These are phyloP conservation scores for Pogonocherus hispidulus DNA, from an alignment of 2,888 invertebrate genomes.

Conservation along the genomic window DNA sequence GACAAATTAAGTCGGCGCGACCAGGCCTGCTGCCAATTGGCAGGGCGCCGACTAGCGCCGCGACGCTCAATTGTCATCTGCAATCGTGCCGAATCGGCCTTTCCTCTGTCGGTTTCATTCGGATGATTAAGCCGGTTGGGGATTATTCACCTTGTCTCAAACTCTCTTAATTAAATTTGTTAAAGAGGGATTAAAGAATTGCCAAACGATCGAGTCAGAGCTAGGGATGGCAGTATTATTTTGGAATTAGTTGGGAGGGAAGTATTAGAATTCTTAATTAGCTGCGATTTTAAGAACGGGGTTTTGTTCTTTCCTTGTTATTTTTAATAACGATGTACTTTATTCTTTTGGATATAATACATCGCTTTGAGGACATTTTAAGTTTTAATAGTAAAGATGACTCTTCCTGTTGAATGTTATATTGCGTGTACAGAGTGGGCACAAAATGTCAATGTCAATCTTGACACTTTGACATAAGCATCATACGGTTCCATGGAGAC, in stretches of 20 bases:
- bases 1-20: slow-evolving; percentile 21
- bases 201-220: slow-evolving; percentile 6
- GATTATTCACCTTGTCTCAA: slow-evolving; percentile 40
- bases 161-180: slow-evolving; percentile 39
- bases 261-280: neutral
- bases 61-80: slow-evolving; percentile 51
- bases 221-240: slow-evolving; percentile 19
- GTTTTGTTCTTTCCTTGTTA: neutral
- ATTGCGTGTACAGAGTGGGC: no score
- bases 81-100: slow-evolving; percentile 49
- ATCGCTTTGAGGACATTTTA: no score
- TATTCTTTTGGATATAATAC: no score
- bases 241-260: slow-evolving; percentile 8
- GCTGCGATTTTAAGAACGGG: neutral
- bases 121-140: slow-evolving; percentile 35
- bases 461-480: no score
- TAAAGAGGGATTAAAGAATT: slow-evolving; percentile 40
- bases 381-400: no score
- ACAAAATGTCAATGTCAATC: no score
- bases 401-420: no score
- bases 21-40: slow-evolving; percentile 56
- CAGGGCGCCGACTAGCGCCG: slow-evolving; percentile 52
- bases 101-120: slow-evolving; percentile 41
- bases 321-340: no score
- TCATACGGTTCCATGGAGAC: no score